These are phyloP conservation scores for Phalacrocorax aristotelis DNA, from an alignment of 2,113 vertebrate species.

Conservation along the genomic window DNA sequence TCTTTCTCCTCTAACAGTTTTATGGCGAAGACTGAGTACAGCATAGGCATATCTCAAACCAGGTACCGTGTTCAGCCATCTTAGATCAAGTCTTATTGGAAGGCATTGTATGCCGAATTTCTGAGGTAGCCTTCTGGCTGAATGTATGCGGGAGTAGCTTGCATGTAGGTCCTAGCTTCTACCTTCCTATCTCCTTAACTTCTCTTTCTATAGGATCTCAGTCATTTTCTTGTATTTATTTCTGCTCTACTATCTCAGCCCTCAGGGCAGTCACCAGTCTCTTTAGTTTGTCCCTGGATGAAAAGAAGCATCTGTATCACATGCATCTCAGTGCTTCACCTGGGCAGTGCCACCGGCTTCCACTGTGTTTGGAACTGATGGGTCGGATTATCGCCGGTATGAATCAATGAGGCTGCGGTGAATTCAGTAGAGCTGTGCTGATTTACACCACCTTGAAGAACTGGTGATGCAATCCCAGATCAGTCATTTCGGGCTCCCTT, in stretches of 20 bases:
- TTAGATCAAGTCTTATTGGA: neutral
- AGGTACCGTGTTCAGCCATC: neutral
- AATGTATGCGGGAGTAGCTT: accelerated
- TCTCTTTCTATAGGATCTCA: neutral
- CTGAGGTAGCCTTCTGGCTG: neutral
- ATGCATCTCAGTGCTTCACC: neutral
- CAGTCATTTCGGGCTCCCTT: neutral
- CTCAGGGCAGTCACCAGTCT: neutral
- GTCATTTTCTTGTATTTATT: neutral
- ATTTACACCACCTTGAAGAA: neutral
- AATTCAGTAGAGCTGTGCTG: neutral
- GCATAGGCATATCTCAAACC: neutral
- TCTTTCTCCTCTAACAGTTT: neutral
- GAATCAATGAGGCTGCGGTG: accelerated
- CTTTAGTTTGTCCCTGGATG: neutral
- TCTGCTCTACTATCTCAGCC: neutral
- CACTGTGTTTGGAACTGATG: accelerated
- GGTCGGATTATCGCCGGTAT: accelerated
- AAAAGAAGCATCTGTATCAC: neutral
- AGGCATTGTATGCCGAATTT: neutral
- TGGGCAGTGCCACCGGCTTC: neutral
- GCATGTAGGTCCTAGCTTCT: neutral
- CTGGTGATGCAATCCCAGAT: neutral
- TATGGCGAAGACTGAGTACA: neutral
- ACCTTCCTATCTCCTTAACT: neutral